Evolutionary conservation across 2,888 invertebrate species (phyloP), one percentile per base, ranked within the genome.

Genomic region (Junonia oenone): DNA sequence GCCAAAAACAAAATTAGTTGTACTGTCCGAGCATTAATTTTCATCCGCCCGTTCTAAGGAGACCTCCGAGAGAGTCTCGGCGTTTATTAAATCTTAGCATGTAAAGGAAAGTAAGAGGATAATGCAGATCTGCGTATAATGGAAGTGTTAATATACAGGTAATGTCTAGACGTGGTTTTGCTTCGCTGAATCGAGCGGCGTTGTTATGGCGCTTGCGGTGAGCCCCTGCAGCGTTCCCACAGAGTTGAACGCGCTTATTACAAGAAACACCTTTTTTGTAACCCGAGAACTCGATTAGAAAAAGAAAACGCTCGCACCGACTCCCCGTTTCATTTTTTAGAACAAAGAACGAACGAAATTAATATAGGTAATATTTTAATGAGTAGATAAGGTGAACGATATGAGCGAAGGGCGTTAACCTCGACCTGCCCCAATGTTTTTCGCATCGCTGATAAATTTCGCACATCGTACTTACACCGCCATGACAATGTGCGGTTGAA

Each of bases 91-190:
- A 64, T 52, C 51, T 58, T 49, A 38, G 61, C 56, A 55, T 48
- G 53, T 72, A 71, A 75, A 73, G 61, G 73, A 75, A 77, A 73
- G 69, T 71, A 69, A 75, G 69, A 68, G 67, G 70, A 75, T 72
- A 74, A 69, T 68, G 66, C 66, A 69, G 76, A 69, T 76, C 74
- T 71, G 65, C 62, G 66, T 76, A 75, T 77, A 77, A 75, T 78
- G 75, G 73, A 66, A 73, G 72, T 63, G 53, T 75, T 76, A 74
- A 74, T 78, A 73, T 73, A 76, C 72, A 70, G 67, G 55, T 50
- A 46, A 31, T 53, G 83, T 87, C 86, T 88, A 87, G 87, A 85
- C 86, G 68, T 72, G 79, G 83, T 86, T 87, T 83, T 83, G 83
- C 81, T 81, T 76, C 71, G 70, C 65, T 80, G 77, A 74, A 63